Conservation (phyloP, 1,140 invertebrate species). For the Armadillidium nasatum region DNA sequence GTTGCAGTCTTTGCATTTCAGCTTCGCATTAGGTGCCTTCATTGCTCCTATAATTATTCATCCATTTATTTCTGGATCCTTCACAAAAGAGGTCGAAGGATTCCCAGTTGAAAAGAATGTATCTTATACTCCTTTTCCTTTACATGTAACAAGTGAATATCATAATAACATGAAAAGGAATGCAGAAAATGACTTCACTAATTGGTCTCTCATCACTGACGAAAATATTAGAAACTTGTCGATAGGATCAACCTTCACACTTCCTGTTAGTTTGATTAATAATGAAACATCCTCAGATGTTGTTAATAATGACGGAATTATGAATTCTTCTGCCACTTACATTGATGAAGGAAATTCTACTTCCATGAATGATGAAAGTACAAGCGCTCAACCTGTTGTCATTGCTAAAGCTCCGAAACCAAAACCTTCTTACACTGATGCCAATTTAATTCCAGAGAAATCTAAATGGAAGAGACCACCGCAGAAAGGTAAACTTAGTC, state of each 20-base stretch:
- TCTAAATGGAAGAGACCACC: slow-evolving; percentile 28
- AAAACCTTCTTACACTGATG: slow-evolving; percentile 44
- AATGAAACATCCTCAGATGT: background rate
- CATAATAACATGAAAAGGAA: background rate
- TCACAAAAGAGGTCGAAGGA: background rate
- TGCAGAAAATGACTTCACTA: background rate
- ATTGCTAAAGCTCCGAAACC: slow-evolving; percentile 36
- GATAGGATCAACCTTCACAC: background rate
- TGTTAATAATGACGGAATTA: background rate
- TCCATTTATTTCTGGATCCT: slow-evolving; percentile 48
- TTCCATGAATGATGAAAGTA: background rate
- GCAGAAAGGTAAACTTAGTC: background rate
- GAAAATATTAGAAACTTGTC: background rate
- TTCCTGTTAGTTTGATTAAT: background rate
- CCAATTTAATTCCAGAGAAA: slow-evolving; percentile 22
- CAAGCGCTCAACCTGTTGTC: background rate
- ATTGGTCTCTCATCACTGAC: background rate
- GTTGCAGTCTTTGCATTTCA: slow-evolving; percentile 56
- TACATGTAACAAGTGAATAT: background rate
- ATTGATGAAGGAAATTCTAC: background rate
- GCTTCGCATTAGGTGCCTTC: slow-evolving; percentile 56
- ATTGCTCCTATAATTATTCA: slow-evolving; percentile 54
- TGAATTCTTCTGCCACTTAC: background rate
- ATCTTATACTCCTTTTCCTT: slow-evolving; percentile 24
- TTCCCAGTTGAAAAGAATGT: background rate